These are phyloP conservation scores for Cataglyphis livida DNA, from an alignment of 2,888 invertebrate genomes.

Conservation along the genomic window DNA sequence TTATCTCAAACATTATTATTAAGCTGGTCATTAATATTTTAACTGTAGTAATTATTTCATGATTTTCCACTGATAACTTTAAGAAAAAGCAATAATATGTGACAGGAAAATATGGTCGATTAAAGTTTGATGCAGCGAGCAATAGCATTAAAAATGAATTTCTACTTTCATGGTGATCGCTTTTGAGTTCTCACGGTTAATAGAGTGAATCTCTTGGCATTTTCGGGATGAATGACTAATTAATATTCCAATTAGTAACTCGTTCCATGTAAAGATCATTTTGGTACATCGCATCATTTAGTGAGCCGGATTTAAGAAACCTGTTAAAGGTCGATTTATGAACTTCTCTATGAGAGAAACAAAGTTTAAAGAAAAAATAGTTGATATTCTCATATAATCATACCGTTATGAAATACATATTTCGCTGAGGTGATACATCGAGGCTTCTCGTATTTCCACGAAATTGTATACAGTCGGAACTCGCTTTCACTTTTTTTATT, in stretches of 20 bases:
- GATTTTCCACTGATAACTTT: neutral
- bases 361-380: slow-evolving; percentile 32
- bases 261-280: neutral
- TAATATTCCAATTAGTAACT: slow-evolving; percentile 12
- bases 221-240: slow-evolving; percentile 9
- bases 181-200: neutral
- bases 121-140: neutral
- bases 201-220: neutral
- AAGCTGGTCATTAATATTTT: neutral
- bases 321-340: slow-evolving; percentile 21
- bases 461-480: neutral
- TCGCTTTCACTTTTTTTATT: slow-evolving; percentile 24
- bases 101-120: neutral
- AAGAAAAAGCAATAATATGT: neutral
- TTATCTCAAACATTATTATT: neutral
- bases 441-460: slow-evolving; percentile 30
- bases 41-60: neutral
- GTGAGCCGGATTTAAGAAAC: neutral
- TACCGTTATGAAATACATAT: slow-evolving; percentile 27
- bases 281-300: neutral
- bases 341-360: slow-evolving; percentile 10
- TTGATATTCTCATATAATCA: slow-evolving; percentile 44
- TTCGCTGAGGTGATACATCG: slow-evolving; percentile 29
- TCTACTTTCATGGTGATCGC: neutral
- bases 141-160: neutral